Percentiles rank a stretch among this genome's conserved stretches.
These are phyloP conservation scores for Sinocyclocheilus grahami DNA, from an alignment of 2,113 vertebrate species.

Conservation along the genomic window DNA sequence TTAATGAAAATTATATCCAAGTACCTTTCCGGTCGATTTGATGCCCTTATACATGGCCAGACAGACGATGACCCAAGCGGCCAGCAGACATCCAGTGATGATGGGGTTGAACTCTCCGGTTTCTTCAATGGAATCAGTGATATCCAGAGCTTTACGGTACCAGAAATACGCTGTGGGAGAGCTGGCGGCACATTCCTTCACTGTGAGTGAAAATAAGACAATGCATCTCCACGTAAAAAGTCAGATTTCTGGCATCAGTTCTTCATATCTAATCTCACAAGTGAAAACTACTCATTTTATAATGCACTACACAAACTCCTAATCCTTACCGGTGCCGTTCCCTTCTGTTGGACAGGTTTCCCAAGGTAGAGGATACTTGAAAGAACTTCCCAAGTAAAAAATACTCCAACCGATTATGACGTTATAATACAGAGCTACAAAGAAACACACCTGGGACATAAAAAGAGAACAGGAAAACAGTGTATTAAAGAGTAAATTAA, in stretches of 20 bases:
- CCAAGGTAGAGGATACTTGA: slow-evolving; percentile 81
- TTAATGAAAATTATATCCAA: no score
- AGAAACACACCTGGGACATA: slow-evolving; percentile 78
- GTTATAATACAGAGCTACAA: slow-evolving; percentile 79
- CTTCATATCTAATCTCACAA: not conserved
- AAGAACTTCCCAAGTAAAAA: slow-evolving; percentile 79
- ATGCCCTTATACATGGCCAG: slow-evolving; percentile 81
- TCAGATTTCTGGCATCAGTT: not conserved
- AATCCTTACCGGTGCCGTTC: slow-evolving; percentile 68
- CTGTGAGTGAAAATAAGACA: slow-evolving; percentile 42
- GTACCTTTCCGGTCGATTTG: slow-evolving; percentile 83
- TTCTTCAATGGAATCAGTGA: slow-evolving; percentile 77
- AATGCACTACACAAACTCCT: not conserved
- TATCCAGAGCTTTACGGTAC: slow-evolving; percentile 80
- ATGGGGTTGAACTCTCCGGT: slow-evolving; percentile 70
- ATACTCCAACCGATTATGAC: slow-evolving; percentile 81
- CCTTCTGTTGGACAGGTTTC: slow-evolving; percentile 70
- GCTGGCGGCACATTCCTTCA: slow-evolving; percentile 74
- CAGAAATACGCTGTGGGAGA: slow-evolving; percentile 82
- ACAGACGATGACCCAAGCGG: slow-evolving; percentile 77
- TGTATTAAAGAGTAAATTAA: not conserved
- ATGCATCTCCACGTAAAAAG: not conserved
- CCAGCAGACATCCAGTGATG: slow-evolving; percentile 74
- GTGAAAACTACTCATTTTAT: not conserved
- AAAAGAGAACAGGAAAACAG: not conserved